Conservation (phyloP, 2,888 invertebrate genomes). For the Acanthococcus lagerstroemiae region DNA sequence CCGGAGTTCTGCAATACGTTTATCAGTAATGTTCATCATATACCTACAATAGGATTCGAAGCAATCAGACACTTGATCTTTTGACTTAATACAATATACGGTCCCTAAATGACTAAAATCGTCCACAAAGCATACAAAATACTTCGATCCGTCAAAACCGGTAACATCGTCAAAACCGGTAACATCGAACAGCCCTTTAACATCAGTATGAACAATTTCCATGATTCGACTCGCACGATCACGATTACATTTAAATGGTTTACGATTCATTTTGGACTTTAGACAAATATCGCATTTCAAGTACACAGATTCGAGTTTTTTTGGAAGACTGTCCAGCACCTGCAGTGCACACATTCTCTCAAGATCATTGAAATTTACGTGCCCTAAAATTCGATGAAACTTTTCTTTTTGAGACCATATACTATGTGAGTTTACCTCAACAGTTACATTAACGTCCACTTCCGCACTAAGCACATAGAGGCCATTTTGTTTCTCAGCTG, state of each 20-base stretch:
- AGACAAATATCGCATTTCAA: not conserved
- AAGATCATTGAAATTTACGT: not conserved
- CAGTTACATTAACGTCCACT: no score
- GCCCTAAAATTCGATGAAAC: not conserved
- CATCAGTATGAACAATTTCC: conserved; percentile 3
- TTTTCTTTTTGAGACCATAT: not conserved
- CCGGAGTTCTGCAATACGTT: not conserved
- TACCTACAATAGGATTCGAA: not conserved
- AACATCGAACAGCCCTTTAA: not conserved
- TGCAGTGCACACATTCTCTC: not conserved
- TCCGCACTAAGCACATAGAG: no score
- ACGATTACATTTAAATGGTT: not conserved
- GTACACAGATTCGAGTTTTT: not conserved
- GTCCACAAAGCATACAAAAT: not conserved
- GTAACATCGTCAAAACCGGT: not conserved
- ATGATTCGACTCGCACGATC: not conserved
- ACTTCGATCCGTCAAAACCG: not conserved
- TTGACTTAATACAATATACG: not conserved
- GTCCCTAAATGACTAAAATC: not conserved
- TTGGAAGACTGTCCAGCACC: not conserved
- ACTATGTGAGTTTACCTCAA: not conserved
- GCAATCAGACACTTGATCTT: not conserved
- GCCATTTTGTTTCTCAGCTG: no score
- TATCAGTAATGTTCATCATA: not conserved
- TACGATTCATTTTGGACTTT: not conserved